Evolutionary conservation across 2,113 vertebrate genomes (phyloP), one percentile per base, ranked within the genome.

Genomic region (Centrocercus urophasianus): DNA sequence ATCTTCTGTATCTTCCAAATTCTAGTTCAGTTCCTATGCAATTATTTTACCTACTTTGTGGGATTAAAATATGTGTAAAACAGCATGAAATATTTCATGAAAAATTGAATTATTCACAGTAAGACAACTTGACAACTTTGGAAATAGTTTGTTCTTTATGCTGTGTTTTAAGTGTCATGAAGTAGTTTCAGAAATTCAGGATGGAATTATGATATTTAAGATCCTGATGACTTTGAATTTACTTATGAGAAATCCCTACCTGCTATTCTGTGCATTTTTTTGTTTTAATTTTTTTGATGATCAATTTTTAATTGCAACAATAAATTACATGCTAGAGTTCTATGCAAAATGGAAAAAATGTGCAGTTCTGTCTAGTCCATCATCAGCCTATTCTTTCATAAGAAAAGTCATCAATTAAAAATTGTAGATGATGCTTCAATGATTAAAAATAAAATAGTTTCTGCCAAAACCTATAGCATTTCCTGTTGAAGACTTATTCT

Each of bases 391-490:
- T 83, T 24, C 7, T 48, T 77, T 78, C 22, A 6, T 22, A 50
- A 92, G 38, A 86, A 84, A 56, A 60, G 8, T n/a, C 25, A 84
- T 76, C 24, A 78, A 43, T 82, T 90, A 71, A 84, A 82, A 89
- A 92, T 84, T 92, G 71, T 72, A 74, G 19, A 90, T 71, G 34
- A n/a, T 34, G 17, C 60, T 47, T 86, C 47, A 78, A 93, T 89
- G 84, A 91, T 90, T 90, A 25, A 92, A 90, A 60, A 22, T 16
- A 16, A 22, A 77, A 75, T 42, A 50, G 25, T 80, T 50, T 7
- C 9, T 13, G 89, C 19, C 43, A 30, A 74, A 86, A 28, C 34
- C 20, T 52, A 61, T 82, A 67, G 47, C 13, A 25, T 74, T 86
- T 90, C 71, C 28, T 56, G 28, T 66, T 83, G 54, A 92, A 69